Evolutionary conservation across 1,140 invertebrate genomes (phyloP), one percentile per base, ranked within the genome.

Genomic region (Brachionus manjavacas): DNA sequence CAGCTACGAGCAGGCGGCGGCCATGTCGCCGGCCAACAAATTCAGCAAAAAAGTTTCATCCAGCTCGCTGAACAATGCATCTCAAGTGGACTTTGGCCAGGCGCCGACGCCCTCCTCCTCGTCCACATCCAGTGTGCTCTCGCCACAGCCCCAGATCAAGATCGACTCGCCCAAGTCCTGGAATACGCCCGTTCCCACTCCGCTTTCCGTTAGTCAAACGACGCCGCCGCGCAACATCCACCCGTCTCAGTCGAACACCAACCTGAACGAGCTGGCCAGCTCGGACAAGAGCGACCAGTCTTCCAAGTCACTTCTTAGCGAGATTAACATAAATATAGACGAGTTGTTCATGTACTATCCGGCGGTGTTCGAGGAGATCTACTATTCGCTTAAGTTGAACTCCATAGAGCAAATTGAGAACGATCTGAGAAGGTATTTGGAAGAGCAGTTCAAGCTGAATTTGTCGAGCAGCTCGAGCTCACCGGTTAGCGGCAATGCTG

Each of bases 391-490:
- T 12, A 81, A 68, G 31, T 46, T 81, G 60, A 81, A 8, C 35
- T 81, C 79, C 12, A 81, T 81, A 4, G 79, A 81, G n/a, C 52
- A 81, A 68, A 81, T 81, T 12, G 79, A 81, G 64, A 41, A 81
- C 39, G 79, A 81, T 12, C 60, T 81, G 20, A 81, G 79, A 81
- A 81, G 79, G 31, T 81, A 64, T 81, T 35, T 60, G 35, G 79
- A 81, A 64, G 35, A 81, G 41, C 79, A 81, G 16, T 81, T 81
- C 43, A 81, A 81, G 23, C 39, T 64, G 9, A 76, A 76, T 25
- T 60, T 81, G 35, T 81, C 79, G 12, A 68, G 39, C 43, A 81
- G 20, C 31, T 66, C 79, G 20, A 81, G 31, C 35, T 41, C 76
- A 35, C 55, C 76, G 76, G 55, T 64, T 23, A 55, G 39, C 52